phyloP scores from a whole-genome alignment of 2,888 invertebrate genomes.

The Apotomis betuletana region DNA sequence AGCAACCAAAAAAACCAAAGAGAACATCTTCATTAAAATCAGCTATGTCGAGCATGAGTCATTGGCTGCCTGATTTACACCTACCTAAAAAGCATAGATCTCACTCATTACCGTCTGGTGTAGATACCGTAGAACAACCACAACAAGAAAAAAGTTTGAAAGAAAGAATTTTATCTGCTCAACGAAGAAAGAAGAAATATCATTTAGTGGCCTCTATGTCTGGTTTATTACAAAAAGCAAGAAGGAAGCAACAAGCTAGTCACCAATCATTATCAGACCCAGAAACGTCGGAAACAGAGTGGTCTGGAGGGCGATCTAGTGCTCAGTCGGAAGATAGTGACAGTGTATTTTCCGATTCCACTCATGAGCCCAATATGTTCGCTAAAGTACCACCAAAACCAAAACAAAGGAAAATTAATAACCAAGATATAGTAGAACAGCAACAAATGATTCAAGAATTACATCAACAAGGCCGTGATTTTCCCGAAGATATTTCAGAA shows the following conservation, averaged over 20 bases:
- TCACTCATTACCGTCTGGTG: conserved; percentile 90
- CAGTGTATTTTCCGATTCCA: conserved; percentile 87
- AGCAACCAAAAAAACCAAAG: conserved; percentile 86
- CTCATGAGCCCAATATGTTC: conserved; percentile 85
- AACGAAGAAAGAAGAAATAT: conserved; percentile 89
- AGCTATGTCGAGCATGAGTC: conserved; percentile 91
- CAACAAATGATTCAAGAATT: conserved; percentile 78
- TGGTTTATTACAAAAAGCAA: conserved; percentile 92
- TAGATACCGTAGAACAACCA: conserved; percentile 81
- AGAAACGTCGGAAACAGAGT: conserved; percentile 90
- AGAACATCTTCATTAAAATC: conserved; percentile 89
- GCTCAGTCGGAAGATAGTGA: conserved; percentile 91
- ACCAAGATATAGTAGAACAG: conserved; percentile 79
- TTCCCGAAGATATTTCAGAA: conserved; percentile 64
- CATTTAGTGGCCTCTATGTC: conserved; percentile 92
- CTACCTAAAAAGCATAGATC: conserved; percentile 91
- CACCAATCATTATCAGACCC: conserved; percentile 89
- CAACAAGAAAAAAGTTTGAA: conserved; percentile 77
- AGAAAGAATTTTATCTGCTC: conserved; percentile 76
- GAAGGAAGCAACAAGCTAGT: conserved; percentile 85
- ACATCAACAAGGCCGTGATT: conserved; percentile 75
- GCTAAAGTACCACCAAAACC: conserved; percentile 83
- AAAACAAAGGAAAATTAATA: conserved; percentile 75
- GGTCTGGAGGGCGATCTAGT: conserved; percentile 85
- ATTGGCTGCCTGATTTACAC: conserved; percentile 92